phyloP scores from a whole-genome alignment of 2,113 vertebrate species.

The Amblyopsis rosae region DNA sequence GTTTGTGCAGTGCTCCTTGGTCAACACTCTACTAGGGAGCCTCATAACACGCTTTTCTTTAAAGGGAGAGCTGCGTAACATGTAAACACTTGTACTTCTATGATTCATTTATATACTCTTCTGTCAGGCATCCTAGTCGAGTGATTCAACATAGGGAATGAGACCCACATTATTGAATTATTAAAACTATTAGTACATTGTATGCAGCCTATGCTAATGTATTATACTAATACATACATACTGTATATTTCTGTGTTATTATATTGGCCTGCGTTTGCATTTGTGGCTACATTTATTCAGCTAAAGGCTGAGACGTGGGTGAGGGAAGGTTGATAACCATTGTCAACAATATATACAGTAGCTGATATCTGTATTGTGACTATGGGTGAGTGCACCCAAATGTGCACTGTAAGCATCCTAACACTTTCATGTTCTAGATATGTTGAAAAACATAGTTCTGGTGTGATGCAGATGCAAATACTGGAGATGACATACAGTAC shows the following conservation, averaged over 20 bases:
- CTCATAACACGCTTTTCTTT: conserved; percentile 46
- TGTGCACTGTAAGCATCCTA: not conserved
- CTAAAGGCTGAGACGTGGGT: too few species aligned
- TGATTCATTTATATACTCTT: not conserved
- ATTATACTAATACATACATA: too few species aligned
- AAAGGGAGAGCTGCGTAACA: conserved; percentile 70
- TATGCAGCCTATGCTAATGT: too few species aligned
- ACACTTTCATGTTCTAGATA: not conserved
- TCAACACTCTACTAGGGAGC: conserved; percentile 32
- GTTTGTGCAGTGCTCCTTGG: conserved; percentile 26
- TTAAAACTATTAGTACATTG: too few species aligned
- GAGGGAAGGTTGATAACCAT: too few species aligned
- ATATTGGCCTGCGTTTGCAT: too few species aligned
- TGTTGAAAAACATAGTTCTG: conserved; percentile 32
- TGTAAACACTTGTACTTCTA: conserved; percentile 54
- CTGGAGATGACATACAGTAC: conserved; percentile 50
- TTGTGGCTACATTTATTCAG: too few species aligned
- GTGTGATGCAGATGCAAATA: conserved; percentile 17
- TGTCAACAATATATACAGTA: not conserved
- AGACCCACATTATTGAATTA: too few species aligned
- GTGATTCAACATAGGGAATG: too few species aligned
- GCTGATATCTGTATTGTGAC: conserved; percentile 16
- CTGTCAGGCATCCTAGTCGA: not conserved
- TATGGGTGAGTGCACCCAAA: conserved; percentile 7
- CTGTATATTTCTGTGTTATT: too few species aligned